phyloP scores from a whole-genome alignment of 2,888 invertebrate genomes.

The Hybos culiciformis region DNA sequence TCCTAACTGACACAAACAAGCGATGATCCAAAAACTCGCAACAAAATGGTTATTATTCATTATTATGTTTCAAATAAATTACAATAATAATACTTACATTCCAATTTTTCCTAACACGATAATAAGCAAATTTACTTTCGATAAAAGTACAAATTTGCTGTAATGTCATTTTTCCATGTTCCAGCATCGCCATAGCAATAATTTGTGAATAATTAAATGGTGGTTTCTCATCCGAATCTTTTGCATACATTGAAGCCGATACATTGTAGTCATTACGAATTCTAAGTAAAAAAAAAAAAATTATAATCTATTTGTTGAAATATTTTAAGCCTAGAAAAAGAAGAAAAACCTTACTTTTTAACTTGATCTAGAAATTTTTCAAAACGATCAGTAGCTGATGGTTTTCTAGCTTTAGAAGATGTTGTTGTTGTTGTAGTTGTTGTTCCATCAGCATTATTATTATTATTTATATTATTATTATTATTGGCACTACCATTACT shows the following conservation, averaged over 20 bases:
- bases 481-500: neutral
- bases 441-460: neutral
- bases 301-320: neutral
- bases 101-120: constrained; percentile 33
- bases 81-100: constrained; percentile 33
- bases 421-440: neutral
- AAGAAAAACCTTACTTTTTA: constrained; percentile 27
- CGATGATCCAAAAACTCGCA: no score
- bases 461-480: neutral
- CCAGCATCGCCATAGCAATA: constrained; percentile 35
- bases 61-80: no score
- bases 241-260: constrained; percentile 23
- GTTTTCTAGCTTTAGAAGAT: constrained; percentile 18
- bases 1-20: no score
- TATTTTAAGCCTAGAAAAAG: no score
- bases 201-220: constrained; percentile 36
- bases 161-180: constrained; percentile 30
- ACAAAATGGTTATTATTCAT: no score
- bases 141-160: constrained; percentile 35
- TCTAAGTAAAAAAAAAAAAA: constrained; percentile 12
- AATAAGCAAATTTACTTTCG: constrained; percentile 33
- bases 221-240: constrained; percentile 28
- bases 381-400: constrained; percentile 27
- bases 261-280: constrained; percentile 27
- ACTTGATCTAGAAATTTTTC: constrained; percentile 31